Percentiles rank a stretch among this genome's conserved stretches.
Evolutionary conservation across 2,888 invertebrate species (phyloP).

Genomic region (Seira sanloemensis): DNA sequence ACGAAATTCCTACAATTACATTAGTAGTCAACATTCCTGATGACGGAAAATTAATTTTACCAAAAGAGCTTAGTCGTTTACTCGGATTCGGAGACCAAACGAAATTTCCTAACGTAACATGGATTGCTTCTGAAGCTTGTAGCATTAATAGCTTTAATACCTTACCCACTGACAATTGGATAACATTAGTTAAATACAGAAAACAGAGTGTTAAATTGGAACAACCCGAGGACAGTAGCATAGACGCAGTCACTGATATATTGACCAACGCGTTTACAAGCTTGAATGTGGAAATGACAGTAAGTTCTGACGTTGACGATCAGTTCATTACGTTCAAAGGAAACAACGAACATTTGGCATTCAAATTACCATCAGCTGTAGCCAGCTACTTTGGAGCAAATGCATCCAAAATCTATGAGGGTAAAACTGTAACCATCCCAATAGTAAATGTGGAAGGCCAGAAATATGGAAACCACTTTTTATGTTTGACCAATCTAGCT

Average conservation of each 20-base stretch:
- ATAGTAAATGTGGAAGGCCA: background rate
- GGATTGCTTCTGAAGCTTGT: background rate
- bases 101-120: background rate
- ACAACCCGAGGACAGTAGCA: background rate
- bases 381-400: background rate
- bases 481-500: background rate
- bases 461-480: background rate
- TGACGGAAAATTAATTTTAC: background rate
- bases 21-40: background rate
- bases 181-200: background rate
- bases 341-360: background rate
- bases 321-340: background rate
- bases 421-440: background rate
- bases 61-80: background rate
- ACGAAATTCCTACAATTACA: background rate
- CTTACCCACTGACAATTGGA: background rate
- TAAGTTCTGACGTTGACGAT: background rate
- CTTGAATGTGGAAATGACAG: background rate
- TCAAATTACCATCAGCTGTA: background rate
- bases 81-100: background rate
- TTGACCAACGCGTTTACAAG: background rate
- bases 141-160: background rate
- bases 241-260: background rate
- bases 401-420: background rate
- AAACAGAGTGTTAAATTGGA: background rate